Percentiles rank a stretch among this genome's conserved stretches.
These are phyloP conservation scores for Pao palembangensis DNA, from an alignment of 2,113 vertebrate genomes.

Conservation along the genomic window DNA sequence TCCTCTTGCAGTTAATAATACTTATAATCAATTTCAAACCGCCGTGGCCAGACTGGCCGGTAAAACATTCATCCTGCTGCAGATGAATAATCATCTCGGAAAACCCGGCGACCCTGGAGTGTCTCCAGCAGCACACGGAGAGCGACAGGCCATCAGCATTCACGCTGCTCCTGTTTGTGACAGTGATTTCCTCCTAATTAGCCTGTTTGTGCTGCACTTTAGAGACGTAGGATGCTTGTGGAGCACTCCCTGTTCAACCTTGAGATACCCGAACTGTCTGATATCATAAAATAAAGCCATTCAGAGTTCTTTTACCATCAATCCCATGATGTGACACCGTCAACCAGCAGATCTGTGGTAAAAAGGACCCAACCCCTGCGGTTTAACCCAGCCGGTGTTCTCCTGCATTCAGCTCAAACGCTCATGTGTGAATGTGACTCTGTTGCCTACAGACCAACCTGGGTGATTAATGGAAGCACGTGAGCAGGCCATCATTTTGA, in stretches of 20 bases:
- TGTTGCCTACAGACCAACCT: background rate
- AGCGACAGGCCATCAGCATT: slow-evolving; percentile 2
- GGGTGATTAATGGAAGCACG: slow-evolving; percentile 21
- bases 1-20: slow-evolving; percentile 18
- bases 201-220: background rate
- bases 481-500: slow-evolving; percentile 9
- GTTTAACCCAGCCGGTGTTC: too few species aligned
- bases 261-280: background rate
- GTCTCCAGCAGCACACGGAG: slow-evolving; percentile 2
- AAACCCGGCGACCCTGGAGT: background rate
- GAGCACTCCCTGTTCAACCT: background rate
- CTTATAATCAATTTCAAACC: slow-evolving; percentile 10
- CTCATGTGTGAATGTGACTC: background rate
- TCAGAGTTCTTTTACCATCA: too few species aligned
- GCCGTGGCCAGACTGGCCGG: slow-evolving; percentile 1
- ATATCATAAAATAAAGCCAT: background rate
- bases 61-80: slow-evolving; percentile 36
- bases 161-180: slow-evolving; percentile 15
- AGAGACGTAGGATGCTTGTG: background rate
- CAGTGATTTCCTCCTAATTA: slow-evolving; percentile 14
- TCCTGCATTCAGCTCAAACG: slow-evolving; percentile 4
- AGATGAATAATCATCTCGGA: slow-evolving; percentile 16
- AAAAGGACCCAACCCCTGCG: too few species aligned
- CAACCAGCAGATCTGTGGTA: too few species aligned
- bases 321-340: too few species aligned